These are phyloP conservation scores for Oryzias javanicus DNA, from an alignment of 2,113 vertebrate genomes.

Conservation along the genomic window DNA sequence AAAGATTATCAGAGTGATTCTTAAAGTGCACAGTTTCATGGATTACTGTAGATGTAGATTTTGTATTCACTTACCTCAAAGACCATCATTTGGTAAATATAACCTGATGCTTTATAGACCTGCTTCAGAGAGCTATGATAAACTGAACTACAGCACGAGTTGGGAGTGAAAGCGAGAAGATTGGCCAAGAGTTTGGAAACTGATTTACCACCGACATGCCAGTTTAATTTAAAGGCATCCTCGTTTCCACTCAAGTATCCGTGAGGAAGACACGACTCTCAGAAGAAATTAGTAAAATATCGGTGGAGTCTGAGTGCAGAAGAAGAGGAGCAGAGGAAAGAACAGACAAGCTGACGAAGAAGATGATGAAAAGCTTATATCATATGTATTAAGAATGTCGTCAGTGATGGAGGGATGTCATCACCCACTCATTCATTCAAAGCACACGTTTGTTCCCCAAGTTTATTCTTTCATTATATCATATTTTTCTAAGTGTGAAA, in stretches of 20 bases:
- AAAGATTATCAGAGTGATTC: too few species aligned
- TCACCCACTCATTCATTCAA: slow-evolving; percentile 38
- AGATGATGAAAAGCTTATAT: slow-evolving; percentile 55
- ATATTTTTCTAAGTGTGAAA: not conserved
- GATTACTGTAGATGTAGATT: too few species aligned
- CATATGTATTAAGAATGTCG: slow-evolving; percentile 40
- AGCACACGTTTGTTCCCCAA: slow-evolving; percentile 28
- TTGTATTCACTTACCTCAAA: too few species aligned
- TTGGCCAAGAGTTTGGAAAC: not conserved
- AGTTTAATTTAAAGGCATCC: slow-evolving; percentile 10
- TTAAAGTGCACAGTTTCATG: too few species aligned
- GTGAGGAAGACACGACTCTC: slow-evolving; percentile 14
- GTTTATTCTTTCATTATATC: slow-evolving; percentile 18
- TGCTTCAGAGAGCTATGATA: too few species aligned
- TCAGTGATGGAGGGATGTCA: slow-evolving; percentile 49
- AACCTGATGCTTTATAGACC: too few species aligned
- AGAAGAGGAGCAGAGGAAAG: slow-evolving; percentile 11
- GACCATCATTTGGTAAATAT: too few species aligned
- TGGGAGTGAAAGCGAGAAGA: slow-evolving; percentile 7
- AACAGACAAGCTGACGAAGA: slow-evolving; percentile 21
- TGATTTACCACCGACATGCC: not conserved
- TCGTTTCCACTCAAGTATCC: not conserved
- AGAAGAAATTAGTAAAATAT: slow-evolving; percentile 10
- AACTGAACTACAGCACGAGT: too few species aligned
- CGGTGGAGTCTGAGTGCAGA: slow-evolving; percentile 8